Base-by-base conservation (phyloP, 2,888 invertebrate species). In the Biston betularia region DNA sequence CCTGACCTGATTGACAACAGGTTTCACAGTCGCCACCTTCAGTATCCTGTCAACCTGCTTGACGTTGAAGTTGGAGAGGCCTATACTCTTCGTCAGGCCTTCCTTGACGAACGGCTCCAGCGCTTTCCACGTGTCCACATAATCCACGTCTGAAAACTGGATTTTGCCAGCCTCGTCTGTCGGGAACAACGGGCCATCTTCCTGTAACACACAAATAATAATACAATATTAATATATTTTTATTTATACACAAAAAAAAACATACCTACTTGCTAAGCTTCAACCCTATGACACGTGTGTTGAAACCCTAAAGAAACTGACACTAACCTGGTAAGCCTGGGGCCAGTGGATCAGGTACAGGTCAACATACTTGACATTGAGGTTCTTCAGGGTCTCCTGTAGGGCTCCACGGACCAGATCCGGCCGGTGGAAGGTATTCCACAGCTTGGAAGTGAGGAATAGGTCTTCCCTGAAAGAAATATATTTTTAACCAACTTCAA, bases 291-390 rank as follows among this genome's bases (percentile, higher is more conserved):
- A n/a, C n/a, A n/a, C n/a, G n/a, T n/a, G n/a, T n/a, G 35, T 35
- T 35, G 35, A 6, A 7, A 35, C 35, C 5, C 35, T 7, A 35
- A 6, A 35, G 35, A 34, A 49, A 6, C 0, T 12, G 4, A n/a
- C 24, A 48, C 49, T 54, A 77, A 96, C 97, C 94, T 97, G 95
- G 81, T 96, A 98, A 0, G 95, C 98, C 83, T 97, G 95, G 0
- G 98, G 98, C 98, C 98, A 98, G 86, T 98, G 98, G 46, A 98
- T 97, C 9, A 98, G 94, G 82, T 98, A 98, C 46, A 98, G 93
- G 87, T 98, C 98, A 57, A 99, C 79, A 81, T 98, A 98, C 0
- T 96, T 91, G 0, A 98, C 79, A 8, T 96, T 95, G 12, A 99
- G 94, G n/a, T n/a, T n/a, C n/a, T n/a, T n/a, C n/a, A n/a, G n/a